These are phyloP conservation scores for Ciona savignyi DNA, from an alignment of 23 tunicate species.

Conservation along the genomic window DNA sequence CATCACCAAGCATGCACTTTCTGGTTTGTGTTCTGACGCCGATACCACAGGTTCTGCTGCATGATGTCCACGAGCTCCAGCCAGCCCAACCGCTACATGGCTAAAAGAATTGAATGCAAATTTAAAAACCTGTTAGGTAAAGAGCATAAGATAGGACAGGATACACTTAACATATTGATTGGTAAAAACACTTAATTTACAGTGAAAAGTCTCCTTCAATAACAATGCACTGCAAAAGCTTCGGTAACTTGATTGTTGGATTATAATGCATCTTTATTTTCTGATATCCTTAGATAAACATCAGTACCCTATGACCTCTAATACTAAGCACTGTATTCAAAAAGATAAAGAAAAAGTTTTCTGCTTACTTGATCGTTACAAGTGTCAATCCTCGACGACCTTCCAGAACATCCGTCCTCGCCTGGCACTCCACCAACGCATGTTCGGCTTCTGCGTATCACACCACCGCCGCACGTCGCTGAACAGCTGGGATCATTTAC, in stretches of 20 bases:
- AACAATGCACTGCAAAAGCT: no score
- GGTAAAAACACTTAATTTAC: no score
- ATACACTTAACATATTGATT: no score
- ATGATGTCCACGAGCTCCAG: constrained; percentile 58
- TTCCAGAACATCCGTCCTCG: constrained; percentile 56
- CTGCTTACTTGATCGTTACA: constrained; percentile 53
- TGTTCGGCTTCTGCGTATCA: constrained; percentile 21
- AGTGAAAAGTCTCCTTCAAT: background rate
- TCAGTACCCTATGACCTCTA: no score
- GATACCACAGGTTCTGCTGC: constrained; percentile 54
- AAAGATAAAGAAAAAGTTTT: background rate
- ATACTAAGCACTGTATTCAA: background rate
- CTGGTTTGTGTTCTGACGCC: constrained; percentile 39
- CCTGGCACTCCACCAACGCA: constrained; percentile 63
- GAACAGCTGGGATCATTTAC: constrained; percentile 32
- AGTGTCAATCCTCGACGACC: constrained; percentile 9
- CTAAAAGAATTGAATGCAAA: no score
- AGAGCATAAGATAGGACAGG: no score
- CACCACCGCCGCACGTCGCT: constrained; percentile 53
- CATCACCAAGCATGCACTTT: constrained; percentile 31
- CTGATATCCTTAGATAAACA: no score
- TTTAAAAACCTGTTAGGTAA: no score
- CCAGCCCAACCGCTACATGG: constrained; percentile 55
- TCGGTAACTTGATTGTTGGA: no score
- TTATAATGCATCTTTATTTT: no score